Percentiles rank a stretch among this genome's conserved stretches.
Evolutionary conservation across 2,888 invertebrate species (phyloP).

Genomic region (Dynastes grantii): DNA sequence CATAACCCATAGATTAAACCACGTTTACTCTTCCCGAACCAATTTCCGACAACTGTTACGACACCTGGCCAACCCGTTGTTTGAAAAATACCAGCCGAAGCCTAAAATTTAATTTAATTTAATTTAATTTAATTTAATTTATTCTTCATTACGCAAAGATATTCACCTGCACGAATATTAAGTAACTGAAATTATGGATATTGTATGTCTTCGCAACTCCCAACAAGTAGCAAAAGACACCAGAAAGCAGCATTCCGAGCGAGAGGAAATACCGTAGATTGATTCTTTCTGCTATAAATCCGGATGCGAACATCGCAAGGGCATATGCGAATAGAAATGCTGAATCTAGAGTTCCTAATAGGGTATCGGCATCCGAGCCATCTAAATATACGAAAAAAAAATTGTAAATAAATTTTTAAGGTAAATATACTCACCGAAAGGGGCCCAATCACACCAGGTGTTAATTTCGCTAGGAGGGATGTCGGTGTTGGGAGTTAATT

Average conservation of each 20-base stretch:
- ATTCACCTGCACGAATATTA: slow-evolving; percentile 85
- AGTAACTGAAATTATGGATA: slow-evolving; percentile 88
- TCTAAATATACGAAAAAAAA: slow-evolving; percentile 69
- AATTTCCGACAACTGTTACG: slow-evolving; percentile 93
- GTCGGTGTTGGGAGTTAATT: slow-evolving; percentile 74
- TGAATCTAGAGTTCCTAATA: slow-evolving; percentile 91
- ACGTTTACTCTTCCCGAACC: slow-evolving; percentile 94
- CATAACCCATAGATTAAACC: slow-evolving; percentile 96
- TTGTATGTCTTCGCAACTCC: slow-evolving; percentile 87
- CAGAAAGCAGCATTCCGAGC: slow-evolving; percentile 91
- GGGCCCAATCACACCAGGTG: slow-evolving; percentile 91
- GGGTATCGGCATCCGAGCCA: slow-evolving; percentile 78
- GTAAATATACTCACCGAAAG: slow-evolving; percentile 80
- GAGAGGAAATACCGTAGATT: slow-evolving; percentile 93
- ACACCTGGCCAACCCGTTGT: slow-evolving; percentile 98
- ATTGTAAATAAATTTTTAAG: background rate
- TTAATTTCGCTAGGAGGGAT: slow-evolving; percentile 68
- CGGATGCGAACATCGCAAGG: slow-evolving; percentile 91
- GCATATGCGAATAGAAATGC: slow-evolving; percentile 95
- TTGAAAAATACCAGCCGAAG: slow-evolving; percentile 88
- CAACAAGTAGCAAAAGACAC: slow-evolving; percentile 89
- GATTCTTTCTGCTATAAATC: slow-evolving; percentile 93
- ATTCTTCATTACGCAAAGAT: background rate
- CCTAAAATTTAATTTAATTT: slow-evolving; percentile 69
- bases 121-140: background rate